Percentiles rank a stretch among this genome's conserved stretches.
Evolutionary conservation across 2,797 vertebrate species (phyloP).

Genomic region (Arctocebus calabarensis): DNA sequence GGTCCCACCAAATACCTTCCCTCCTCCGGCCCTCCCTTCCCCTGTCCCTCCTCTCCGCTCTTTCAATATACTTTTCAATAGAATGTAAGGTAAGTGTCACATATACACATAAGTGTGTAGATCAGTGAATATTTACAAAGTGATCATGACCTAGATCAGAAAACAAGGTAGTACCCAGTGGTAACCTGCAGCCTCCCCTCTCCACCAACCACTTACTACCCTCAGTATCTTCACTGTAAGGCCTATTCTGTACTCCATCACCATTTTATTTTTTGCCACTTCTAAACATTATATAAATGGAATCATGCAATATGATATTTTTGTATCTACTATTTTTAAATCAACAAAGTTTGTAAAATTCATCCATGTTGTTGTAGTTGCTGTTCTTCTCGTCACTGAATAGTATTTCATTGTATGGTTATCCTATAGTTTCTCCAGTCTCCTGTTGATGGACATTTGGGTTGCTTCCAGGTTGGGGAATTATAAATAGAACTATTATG

Average conservation of each 20-base stretch:
- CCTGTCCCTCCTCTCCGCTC: neutral
- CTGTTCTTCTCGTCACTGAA: slow-evolving; percentile 3
- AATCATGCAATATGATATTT: neutral
- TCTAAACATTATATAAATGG: neutral
- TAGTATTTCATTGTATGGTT: neutral
- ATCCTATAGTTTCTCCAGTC: neutral
- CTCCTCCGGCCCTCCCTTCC: too few relatives aligned
- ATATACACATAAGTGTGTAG: neutral
- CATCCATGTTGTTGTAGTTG: neutral
- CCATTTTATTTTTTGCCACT: slow-evolving; percentile 12
- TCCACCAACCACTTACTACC: neutral
- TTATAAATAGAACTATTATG: neutral
- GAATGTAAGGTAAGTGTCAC: neutral
- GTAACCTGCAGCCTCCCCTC: neutral
- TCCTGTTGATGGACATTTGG: neutral
- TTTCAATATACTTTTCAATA: neutral
- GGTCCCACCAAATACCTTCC: too few relatives aligned
- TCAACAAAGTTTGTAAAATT: neutral
- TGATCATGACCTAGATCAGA: neutral
- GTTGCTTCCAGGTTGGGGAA: slow-evolving; percentile 1
- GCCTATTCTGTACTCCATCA: neutral
- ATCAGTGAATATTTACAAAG: neutral
- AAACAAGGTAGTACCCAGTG: neutral
- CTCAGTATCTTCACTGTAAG: neutral
- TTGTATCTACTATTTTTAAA: neutral